phyloP scores from a whole-genome alignment of 2,797 vertebrate species.

The Chloroceryle inda region DNA sequence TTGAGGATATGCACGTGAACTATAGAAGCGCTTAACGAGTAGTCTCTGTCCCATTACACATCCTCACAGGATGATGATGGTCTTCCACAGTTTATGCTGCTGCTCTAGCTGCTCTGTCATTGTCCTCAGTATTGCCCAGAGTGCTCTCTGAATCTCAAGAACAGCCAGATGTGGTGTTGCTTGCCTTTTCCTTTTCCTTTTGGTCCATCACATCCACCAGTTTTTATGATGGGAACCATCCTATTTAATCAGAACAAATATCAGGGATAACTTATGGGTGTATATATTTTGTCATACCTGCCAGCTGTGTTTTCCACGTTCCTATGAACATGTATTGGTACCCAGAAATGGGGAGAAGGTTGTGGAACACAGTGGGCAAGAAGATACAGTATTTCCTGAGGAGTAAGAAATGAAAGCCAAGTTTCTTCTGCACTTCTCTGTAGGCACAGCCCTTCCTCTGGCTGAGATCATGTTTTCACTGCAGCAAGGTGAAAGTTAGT shows the following conservation, averaged over 20 bases:
- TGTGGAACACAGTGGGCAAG: not conserved
- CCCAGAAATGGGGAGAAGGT: not conserved
- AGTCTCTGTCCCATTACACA: not conserved
- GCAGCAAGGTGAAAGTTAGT: not conserved
- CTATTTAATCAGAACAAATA: not conserved
- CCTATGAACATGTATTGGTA: not conserved
- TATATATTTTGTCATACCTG: not conserved
- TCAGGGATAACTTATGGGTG: not conserved
- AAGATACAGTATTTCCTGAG: not conserved
- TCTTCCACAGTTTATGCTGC: not conserved
- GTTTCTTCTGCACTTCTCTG: not conserved
- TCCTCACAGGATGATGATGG: not conserved
- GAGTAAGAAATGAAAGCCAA: not conserved
- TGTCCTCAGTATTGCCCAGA: not conserved
- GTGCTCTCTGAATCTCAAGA: accelerated
- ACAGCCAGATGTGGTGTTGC: not conserved
- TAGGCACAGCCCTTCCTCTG: not conserved
- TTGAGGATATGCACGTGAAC: not conserved
- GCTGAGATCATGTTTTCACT: not conserved
- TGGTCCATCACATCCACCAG: not conserved
- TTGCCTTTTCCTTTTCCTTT: not conserved
- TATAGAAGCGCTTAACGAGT: not conserved
- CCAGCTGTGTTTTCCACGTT: not conserved
- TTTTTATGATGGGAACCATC: not conserved
- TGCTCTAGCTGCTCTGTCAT: not conserved